Base-by-base conservation (phyloP, 2,888 invertebrate species). In the Colletes collaris region DNA sequence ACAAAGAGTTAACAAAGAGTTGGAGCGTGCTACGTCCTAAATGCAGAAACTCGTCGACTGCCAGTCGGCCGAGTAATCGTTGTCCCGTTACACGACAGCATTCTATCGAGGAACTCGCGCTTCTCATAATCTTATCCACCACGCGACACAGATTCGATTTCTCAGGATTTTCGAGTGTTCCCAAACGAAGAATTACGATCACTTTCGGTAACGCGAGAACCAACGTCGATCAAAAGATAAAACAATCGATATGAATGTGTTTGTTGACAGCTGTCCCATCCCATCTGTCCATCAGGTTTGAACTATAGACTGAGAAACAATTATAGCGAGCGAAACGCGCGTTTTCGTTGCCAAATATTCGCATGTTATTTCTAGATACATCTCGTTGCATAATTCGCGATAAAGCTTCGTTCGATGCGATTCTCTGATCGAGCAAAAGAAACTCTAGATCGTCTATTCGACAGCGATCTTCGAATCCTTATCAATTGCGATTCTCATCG, bases 291-390 rank as follows among this genome's bases (percentile, higher is more conserved):
- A 8, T 3, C 44, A 46, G 11, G 16, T 60, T 44, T 11, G 19
- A 60, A 60, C 19, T 60, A 60, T 44, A 46, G n/a, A 0, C 44
- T 40, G 10, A 2, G 5, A n/a, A 37, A 1, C 40, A 3, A 44
- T 35, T 44, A 59, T 59, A 44, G 55, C n/a, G 66, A n/a, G 37
- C 46, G n/a, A 19, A 53, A 65, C 37, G 37, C 8, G 56, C 13
- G 35, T 50, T n/a, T 8, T 8, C 63, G 35, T 56, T 76, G 79
- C 70, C 79, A 62, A 65, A 49, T 56, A 37, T 60, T 55, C 46
- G 4, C 13, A 6, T 11, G 53, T 60, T 76, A 76, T 70, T 76
- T 70, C 49, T n/a, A 53, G 63, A 46, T 46, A n/a, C 8, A 3
- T 19, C 13, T 37, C 27, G 10, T 71, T 58, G 27, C 64, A 27